A percentile compares a stretch with the other conserved stretches of the same genome.
These are phyloP conservation scores for Dromius quadrimaculatus DNA, from an alignment of 2,888 invertebrate species.

Conservation along the genomic window DNA sequence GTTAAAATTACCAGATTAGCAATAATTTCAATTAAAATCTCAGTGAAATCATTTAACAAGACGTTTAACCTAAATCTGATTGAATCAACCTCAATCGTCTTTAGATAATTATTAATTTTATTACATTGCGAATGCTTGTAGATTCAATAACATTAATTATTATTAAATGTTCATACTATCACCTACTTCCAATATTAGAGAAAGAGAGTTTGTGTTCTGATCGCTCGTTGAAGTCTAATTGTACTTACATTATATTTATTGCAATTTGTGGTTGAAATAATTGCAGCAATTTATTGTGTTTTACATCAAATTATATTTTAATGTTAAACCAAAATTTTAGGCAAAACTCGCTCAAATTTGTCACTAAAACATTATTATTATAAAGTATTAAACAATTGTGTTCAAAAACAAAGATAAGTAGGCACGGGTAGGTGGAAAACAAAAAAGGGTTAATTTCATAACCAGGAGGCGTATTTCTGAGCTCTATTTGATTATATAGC, in stretches of 20 bases:
- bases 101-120: slow-evolving; percentile 31
- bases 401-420: too few relatives aligned
- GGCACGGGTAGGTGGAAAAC: too few relatives aligned
- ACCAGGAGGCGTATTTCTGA: too few relatives aligned
- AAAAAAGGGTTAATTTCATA: too few relatives aligned
- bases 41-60: slow-evolving; percentile 12
- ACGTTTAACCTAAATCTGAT: slow-evolving; percentile 26
- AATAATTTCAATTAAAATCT: slow-evolving; percentile 17
- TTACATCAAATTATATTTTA: neutral
- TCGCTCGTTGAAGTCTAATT: slow-evolving; percentile 10
- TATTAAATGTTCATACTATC: slow-evolving; percentile 21
- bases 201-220: slow-evolving; percentile 2
- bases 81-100: slow-evolving; percentile 5
- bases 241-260: neutral
- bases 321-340: too few relatives aligned
- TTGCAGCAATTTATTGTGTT: neutral
- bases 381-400: too few relatives aligned
- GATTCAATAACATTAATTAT: slow-evolving; percentile 13
- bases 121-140: slow-evolving; percentile 12
- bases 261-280: too few relatives aligned
- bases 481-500: too few relatives aligned
- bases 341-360: too few relatives aligned
- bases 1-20: neutral
- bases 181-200: slow-evolving; percentile 15
- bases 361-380: too few relatives aligned